These are phyloP conservation scores for Macquaria ambigua DNA, from an alignment of 2,113 vertebrate species.

Conservation along the genomic window DNA sequence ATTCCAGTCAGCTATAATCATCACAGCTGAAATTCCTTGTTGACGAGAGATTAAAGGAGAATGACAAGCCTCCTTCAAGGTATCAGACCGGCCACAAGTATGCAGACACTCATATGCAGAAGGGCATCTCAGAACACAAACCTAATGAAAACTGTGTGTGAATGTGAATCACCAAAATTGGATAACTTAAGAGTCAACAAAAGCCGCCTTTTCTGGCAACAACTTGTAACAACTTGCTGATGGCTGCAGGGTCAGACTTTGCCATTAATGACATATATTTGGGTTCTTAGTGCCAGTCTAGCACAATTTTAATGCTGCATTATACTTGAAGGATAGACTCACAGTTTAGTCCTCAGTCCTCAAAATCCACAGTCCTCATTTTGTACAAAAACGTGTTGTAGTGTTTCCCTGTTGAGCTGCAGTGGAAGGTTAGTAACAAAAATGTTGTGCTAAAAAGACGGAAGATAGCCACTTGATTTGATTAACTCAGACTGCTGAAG, in stretches of 20 bases:
- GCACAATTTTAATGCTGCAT: neutral
- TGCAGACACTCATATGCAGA: neutral
- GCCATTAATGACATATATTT: neutral
- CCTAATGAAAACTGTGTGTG: no score
- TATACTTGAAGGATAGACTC: neutral
- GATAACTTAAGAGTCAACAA: neutral
- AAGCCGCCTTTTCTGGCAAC: neutral
- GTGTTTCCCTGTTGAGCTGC: no score
- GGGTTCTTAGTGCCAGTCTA: neutral
- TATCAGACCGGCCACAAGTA: neutral
- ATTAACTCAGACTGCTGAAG: no score
- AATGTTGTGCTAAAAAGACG: no score
- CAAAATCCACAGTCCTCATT: no score
- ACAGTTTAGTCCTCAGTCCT: neutral
- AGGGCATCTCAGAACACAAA: neutral
- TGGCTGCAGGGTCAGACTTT: neutral
- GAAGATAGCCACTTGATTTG: no score
- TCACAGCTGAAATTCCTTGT: constrained; percentile 6
- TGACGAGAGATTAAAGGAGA: constrained; percentile 40
- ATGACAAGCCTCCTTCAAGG: neutral
- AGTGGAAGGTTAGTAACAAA: no score
- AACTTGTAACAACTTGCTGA: neutral
- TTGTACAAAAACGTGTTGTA: no score
- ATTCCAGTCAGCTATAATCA: neutral
- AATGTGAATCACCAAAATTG: neutral